These are phyloP conservation scores for Atethmia centrago DNA, from an alignment of 2,888 invertebrate species.

Conservation along the genomic window DNA sequence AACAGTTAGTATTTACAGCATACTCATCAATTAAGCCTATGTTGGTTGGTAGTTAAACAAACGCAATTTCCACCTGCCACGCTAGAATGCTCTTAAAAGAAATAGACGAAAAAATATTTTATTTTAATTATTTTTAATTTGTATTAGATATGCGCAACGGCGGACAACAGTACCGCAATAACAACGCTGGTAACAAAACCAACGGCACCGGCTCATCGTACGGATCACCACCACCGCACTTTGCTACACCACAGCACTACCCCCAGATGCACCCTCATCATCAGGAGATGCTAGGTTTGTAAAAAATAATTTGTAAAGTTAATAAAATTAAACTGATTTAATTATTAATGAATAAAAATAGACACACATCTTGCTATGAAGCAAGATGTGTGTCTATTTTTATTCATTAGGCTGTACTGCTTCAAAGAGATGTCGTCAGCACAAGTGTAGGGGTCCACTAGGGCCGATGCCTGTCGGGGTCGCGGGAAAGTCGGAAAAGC, in stretches of 20 bases:
- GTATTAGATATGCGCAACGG: conserved; percentile 81
- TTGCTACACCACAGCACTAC: conserved; percentile 86
- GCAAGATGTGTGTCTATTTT: too few relatives aligned
- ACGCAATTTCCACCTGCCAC: neutral
- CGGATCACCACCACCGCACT: conserved; percentile 89
- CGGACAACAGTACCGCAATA: conserved; percentile 85
- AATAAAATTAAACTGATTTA: neutral
- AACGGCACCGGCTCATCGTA: conserved; percentile 86
- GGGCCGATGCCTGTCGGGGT: too few relatives aligned
- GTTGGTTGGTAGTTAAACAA: neutral
- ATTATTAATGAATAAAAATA: neutral
- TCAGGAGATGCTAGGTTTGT: conserved; percentile 88
- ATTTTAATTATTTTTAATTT: neutral
- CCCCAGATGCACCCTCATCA: conserved; percentile 89
- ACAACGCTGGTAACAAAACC: conserved; percentile 81
- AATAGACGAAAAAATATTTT: neutral
- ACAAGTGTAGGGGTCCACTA: too few relatives aligned
- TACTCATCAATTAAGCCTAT: neutral
- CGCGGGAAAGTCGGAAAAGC: too few relatives aligned
- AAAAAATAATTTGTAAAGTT: neutral
- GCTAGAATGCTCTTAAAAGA: neutral
- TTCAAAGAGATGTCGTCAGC: too few relatives aligned
- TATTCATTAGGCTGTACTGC: too few relatives aligned
- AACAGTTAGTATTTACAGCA: conserved; percentile 79
- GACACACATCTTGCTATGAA: neutral